Base-by-base conservation (phyloP, 2,113 vertebrate genomes). In the Periophthalmodon schlosseri region DNA sequence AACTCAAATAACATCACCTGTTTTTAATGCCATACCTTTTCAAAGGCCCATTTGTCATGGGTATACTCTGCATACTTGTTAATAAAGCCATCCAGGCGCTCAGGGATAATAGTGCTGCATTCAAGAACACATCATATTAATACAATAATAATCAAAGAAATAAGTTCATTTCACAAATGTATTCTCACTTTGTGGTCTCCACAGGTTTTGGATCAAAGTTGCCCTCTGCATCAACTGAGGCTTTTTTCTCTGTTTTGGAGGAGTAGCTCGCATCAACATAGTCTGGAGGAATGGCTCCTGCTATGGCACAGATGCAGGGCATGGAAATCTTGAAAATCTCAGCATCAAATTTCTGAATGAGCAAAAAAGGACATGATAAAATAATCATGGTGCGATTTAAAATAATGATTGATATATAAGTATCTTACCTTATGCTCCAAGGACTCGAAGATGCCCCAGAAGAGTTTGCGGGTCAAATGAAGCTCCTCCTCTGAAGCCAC, bases 381-480 rank as follows among this genome's bases (percentile, higher is more conserved):
- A 18, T 5, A 52, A 52, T 56, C n/a, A 56, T 56, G 20, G 9
- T 56, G n/a, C n/a, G 20, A 56, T 52, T 52, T 52, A 7, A 56
- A 56, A 54, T n/a, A 56, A 21, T 56, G n/a, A 21, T 21, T 56
- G 6, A 9, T 56, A 3, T 8, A 28, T 28, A 52, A 28, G 58
- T 60, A 16, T 9, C 72, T 20, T 73, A 97, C 96, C 94, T 98
- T 98, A 81, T 97, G 96, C 5, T 95, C 95, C 64, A 97, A 89
- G 0, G 96, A 98, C 80, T 98, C 96, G 89, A 98, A 97, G 81
- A 98, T 97, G 69, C 97, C 97, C 97, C 97, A 98, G 87, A 98
- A 98, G 77, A 98, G 95, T 79, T 98, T 98, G 7, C 97, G 93
- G 1, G 95, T 96, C 56, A 98, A 91, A 83, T 98, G 97, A 52